Base-by-base conservation (phyloP, 2,888 invertebrate species). In the Aporophyla nigra region DNA sequence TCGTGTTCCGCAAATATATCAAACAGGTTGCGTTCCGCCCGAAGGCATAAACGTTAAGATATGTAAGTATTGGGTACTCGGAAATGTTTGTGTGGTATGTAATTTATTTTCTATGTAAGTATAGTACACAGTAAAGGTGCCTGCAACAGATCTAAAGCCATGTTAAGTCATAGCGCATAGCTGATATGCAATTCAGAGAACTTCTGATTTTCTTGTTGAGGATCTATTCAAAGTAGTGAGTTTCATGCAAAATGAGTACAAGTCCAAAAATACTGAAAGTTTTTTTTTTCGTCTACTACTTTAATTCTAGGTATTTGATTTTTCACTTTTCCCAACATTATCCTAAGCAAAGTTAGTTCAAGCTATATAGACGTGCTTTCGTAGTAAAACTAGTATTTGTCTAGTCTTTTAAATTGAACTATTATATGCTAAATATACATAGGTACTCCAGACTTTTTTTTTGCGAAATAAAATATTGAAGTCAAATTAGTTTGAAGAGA, bases 1-100 rank as follows among this genome's bases (percentile, higher is more conserved):
- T 86, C 86, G 83, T 76, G 82, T 82, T 89, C 85, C 68, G 89
- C 88, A 91, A 92, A 91, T 88, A 90, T 87, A 87, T 87, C 85
- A 89, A 84, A 83, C 75, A 78, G 75, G 75, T 86, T 74, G 85
- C 61, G 51, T 71, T 72, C 46, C n/a, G 68, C 83, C 71, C 51
- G 71, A 71, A 83, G 80, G 80, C 78, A 75, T 78, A 21, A 70
- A 68, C 67, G 51, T 70, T 61, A 72, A 67, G 65, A 76, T 72
- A 78, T 58, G 53, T 74, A 67, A 76, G 84, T 84, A 62, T 74
- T 62, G 27, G 49, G 43, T 79, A 61, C 66, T 61, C 43, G 27
- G 54, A 51, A 81, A 73, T 24, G 43, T 54, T 82, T 72, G 33
- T 70, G 14, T 63, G 19, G 21, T 67, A 33, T 14, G 10, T 63